Conservation (phyloP, 2,888 invertebrate species). For the Tetragonisca angustula region DNA sequence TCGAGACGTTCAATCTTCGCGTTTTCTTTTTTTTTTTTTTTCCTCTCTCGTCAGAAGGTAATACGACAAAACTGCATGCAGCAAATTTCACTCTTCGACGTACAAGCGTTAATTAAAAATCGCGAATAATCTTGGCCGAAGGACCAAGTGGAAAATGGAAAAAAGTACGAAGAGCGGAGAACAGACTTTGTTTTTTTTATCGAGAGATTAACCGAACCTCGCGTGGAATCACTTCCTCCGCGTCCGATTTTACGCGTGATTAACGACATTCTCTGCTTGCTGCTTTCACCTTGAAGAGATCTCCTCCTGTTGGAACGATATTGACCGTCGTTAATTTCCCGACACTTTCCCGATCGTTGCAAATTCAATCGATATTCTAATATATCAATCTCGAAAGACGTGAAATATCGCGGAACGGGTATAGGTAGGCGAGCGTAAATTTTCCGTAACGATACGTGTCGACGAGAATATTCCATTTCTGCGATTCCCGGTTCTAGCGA, state of each 20-base stretch:
- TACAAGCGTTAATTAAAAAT: neutral
- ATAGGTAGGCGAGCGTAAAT: neutral
- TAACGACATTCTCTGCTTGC: slow-evolving; percentile 12
- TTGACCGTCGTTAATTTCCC: slow-evolving; percentile 16
- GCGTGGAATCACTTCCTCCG: neutral
- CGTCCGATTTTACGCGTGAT: neutral
- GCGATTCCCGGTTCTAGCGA: no score
- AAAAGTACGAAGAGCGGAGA: neutral
- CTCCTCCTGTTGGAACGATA: neutral
- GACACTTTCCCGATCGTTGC: no score
- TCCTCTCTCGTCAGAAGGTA: neutral
- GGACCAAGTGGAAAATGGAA: neutral
- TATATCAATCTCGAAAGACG: neutral
- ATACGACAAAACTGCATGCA: neutral
- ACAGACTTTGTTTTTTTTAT: neutral
- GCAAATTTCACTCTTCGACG: neutral
- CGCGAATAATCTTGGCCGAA: neutral
- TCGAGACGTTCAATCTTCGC: neutral
- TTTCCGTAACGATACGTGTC: no score
- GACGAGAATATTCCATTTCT: no score
- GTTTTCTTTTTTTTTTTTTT: neutral
- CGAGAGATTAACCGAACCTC: slow-evolving; percentile 9
- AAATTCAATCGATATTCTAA: neutral
- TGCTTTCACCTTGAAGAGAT: neutral
- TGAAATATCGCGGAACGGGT: no score